phyloP scores from a whole-genome alignment of 35 echinoderm and acorn worm genomes.

The Acanthaster planci region DNA sequence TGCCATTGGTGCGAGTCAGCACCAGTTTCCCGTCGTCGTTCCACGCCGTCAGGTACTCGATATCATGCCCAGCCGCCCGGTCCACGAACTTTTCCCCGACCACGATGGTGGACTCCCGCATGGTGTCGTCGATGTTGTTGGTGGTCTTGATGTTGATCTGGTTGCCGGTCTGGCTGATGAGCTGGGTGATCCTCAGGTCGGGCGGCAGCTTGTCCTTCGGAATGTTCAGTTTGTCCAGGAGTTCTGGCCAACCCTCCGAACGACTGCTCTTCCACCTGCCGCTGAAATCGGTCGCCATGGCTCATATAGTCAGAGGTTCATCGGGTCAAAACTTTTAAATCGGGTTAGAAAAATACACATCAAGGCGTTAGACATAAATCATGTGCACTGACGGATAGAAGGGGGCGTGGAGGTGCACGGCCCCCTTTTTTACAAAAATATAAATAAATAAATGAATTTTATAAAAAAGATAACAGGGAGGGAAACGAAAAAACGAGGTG shows the following conservation, averaged over 20 bases:
- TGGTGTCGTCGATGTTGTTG: constrained; percentile 21
- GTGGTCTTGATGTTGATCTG: constrained; percentile 13
- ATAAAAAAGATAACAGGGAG: no score
- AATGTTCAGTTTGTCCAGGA: constrained; percentile 3
- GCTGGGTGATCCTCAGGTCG: not conserved
- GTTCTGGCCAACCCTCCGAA: constrained; percentile 4
- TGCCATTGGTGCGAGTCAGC: not conserved
- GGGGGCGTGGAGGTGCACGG: no score
- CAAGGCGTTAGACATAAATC: no score
- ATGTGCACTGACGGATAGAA: no score
- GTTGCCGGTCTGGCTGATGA: constrained; percentile 3
- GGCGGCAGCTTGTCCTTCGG: not conserved
- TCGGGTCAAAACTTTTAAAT: no score
- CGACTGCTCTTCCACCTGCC: constrained; percentile 14
- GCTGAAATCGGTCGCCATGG: not conserved
- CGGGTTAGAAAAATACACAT: no score
- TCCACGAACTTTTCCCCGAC: not conserved
- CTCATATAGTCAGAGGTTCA: not conserved
- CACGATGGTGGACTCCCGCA: constrained; percentile 9
- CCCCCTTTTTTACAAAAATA: no score
- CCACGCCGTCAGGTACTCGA: not conserved
- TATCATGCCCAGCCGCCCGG: not conserved
- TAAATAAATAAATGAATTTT: no score
- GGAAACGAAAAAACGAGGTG: no score
- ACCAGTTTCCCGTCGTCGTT: not conserved